phyloP scores from a whole-genome alignment of 2,888 invertebrate species.

The Andrena dorsata region DNA sequence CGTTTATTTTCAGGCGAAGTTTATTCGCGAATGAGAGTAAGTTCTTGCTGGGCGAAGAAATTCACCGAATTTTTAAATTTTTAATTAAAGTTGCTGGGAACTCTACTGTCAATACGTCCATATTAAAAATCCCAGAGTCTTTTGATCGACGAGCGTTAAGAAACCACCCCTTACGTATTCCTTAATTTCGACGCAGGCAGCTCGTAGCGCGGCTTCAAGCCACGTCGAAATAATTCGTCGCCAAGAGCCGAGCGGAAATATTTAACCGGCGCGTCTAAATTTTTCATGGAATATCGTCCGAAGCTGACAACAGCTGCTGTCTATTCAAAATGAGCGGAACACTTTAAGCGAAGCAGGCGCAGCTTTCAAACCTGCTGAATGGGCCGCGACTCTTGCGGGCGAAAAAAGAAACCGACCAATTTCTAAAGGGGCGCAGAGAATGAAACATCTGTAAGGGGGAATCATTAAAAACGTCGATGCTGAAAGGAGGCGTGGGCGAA shows the following conservation, averaged over 20 bases:
- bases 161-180: not conserved
- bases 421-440: constrained; percentile 47
- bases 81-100: not conserved
- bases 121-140: not conserved
- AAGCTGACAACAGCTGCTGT: constrained; percentile 18
- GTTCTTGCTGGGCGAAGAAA: not conserved
- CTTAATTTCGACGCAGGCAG: not conserved
- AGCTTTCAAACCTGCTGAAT: constrained; percentile 38
- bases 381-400: constrained; percentile 25
- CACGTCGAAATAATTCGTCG: not conserved
- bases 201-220: not conserved
- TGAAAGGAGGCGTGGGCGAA: not conserved
- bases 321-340: constrained; percentile 41
- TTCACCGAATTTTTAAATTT: not conserved
- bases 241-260: not conserved
- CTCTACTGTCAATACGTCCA: not conserved
- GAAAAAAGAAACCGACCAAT: constrained; percentile 31
- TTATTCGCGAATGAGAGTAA: too few species aligned
- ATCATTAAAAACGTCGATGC: constrained; percentile 34
- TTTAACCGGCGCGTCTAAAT: constrained; percentile 32
- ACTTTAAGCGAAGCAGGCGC: constrained; percentile 30
- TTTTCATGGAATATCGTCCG: constrained; percentile 24
- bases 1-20: too few species aligned
- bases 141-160: not conserved
- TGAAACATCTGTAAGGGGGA: constrained; percentile 36